phyloP scores from a whole-genome alignment of 2,797 vertebrate genomes.

The Cirrhinus mrigala region DNA sequence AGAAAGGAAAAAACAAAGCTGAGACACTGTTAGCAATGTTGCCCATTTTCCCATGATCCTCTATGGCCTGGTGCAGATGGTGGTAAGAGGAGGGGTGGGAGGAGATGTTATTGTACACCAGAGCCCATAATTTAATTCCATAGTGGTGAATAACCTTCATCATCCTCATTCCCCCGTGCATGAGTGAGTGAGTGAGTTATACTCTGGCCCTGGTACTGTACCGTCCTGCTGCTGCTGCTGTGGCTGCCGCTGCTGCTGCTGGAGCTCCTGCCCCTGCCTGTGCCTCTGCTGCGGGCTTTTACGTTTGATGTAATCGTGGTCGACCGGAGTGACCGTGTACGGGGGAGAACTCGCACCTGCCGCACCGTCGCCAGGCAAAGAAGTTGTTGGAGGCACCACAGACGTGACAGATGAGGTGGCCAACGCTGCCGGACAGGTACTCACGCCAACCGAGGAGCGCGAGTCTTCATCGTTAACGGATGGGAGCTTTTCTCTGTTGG shows the following conservation, averaged over 20 bases:
- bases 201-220: slow-evolving; percentile 97
- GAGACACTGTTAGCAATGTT: slow-evolving; percentile 79
- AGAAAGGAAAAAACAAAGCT: neutral
- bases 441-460: slow-evolving; percentile 86
- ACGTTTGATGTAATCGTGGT: slow-evolving; percentile 99
- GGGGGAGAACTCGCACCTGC: slow-evolving; percentile 99
- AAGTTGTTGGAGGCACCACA: neutral
- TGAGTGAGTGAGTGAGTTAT: slow-evolving; percentile 69
- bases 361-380: slow-evolving; percentile 76
- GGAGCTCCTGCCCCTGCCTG: slow-evolving; percentile 71
- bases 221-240: slow-evolving; percentile 80
- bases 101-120: slow-evolving; percentile 54
- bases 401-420: slow-evolving; percentile 18
- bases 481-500: slow-evolving; percentile 88
- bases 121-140: slow-evolving; percentile 38
- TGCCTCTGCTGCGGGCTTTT: slow-evolving; percentile 94
- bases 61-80: slow-evolving; percentile 79
- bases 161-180: slow-evolving; percentile 50
- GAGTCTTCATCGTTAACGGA: slow-evolving; percentile 92
- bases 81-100: slow-evolving; percentile 59
- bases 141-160: slow-evolving; percentile 39
- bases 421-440: slow-evolving; percentile 66
- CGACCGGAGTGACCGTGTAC: slow-evolving; percentile 97
- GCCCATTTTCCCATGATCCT: slow-evolving; percentile 91
- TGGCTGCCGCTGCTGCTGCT: slow-evolving; percentile 65